A percentile compares a stretch with the other conserved stretches of the same genome.
Conservation (phyloP, 2,888 invertebrate genomes). For the Nomada goodeniana region DNA sequence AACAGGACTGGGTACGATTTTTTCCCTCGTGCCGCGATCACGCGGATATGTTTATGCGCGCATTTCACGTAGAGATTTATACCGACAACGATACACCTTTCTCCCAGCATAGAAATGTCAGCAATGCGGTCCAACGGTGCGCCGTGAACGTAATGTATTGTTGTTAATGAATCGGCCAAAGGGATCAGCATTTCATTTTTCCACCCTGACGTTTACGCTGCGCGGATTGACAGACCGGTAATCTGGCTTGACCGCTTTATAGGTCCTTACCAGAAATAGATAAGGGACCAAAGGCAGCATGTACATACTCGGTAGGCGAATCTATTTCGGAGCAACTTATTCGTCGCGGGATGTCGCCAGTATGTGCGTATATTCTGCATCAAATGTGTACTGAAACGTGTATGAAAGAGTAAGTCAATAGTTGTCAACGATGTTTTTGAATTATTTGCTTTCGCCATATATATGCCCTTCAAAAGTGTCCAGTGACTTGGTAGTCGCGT, state of each 20-base stretch:
- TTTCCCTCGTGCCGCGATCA: conserved; percentile 47
- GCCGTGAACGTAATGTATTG: conserved; percentile 49
- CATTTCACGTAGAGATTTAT: conserved; percentile 65
- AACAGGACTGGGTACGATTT: conserved; percentile 49
- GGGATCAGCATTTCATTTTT: conserved; percentile 58
- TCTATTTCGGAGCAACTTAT: conserved; percentile 47
- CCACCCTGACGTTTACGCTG: conserved; percentile 32
- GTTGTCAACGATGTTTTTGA: no score
- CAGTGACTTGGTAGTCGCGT: no score
- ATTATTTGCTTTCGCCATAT: no score
- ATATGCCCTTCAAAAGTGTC: no score
- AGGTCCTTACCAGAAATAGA: conserved; percentile 35
- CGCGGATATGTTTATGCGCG: conserved; percentile 60
- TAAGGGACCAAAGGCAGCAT: conserved; percentile 16
- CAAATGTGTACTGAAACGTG: no score
- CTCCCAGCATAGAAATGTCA: conserved; percentile 67
- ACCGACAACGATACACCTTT: conserved; percentile 68
- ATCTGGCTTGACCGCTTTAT: conserved; percentile 25
- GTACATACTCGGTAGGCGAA: neutral
- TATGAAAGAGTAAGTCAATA: no score
- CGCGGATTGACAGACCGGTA: conserved; percentile 42
- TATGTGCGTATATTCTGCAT: conserved; percentile 3
- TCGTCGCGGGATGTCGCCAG: conserved; percentile 33
- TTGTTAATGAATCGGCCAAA: conserved; percentile 64
- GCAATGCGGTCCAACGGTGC: conserved; percentile 52